Conservation (phyloP, 2,797 vertebrate genomes). For the Parauchenoglanis punctatus region DNA sequence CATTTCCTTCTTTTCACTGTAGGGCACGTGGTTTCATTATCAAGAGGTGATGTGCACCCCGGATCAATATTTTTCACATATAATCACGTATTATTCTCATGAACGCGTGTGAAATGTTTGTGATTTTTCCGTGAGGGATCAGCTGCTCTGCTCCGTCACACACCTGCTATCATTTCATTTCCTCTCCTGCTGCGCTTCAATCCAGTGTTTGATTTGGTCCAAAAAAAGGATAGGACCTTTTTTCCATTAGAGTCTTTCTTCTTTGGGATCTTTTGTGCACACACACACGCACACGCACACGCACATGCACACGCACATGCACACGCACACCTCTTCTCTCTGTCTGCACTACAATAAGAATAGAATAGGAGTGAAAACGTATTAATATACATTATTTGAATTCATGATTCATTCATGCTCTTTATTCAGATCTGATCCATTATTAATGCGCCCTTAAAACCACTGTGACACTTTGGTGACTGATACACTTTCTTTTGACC, state of each 20-base stretch:
- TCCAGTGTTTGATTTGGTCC: neutral
- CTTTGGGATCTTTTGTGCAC: neutral
- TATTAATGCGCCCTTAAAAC: slow-evolving; percentile 12
- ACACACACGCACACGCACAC: neutral
- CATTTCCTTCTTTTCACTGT: neutral
- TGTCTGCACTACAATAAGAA: neutral
- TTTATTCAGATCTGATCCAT: slow-evolving; percentile 29
- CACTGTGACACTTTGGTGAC: slow-evolving; percentile 1
- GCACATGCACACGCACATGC: neutral
- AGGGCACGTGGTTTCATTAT: neutral
- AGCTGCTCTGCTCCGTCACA: neutral
- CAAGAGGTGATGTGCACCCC: neutral
- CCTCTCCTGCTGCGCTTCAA: slow-evolving; percentile 1
- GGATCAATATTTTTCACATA: neutral
- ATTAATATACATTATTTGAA: slow-evolving; percentile 43
- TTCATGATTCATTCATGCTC: slow-evolving; percentile 35
- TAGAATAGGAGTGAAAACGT: neutral
- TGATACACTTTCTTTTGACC: neutral
- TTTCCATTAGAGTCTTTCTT: neutral
- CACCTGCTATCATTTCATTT: neutral
- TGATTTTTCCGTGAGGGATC: neutral
- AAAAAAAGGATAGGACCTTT: neutral
- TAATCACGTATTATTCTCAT: neutral
- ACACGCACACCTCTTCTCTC: neutral
- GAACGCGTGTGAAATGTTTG: neutral